These are phyloP conservation scores for Orchesella flavescens DNA, from an alignment of 2,888 invertebrate genomes.

Conservation along the genomic window DNA sequence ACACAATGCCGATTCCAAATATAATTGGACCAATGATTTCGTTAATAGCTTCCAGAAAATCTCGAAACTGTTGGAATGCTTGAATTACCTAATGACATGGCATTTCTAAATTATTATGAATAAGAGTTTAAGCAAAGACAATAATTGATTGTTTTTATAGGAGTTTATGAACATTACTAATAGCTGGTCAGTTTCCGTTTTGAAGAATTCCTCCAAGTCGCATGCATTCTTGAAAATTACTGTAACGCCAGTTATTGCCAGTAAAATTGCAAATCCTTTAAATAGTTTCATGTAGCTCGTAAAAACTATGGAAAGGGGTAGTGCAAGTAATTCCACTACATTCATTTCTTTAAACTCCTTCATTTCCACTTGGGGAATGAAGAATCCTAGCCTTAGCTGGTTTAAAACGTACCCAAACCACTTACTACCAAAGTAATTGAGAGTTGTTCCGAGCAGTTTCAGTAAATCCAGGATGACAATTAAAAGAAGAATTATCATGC, in stretches of 20 bases:
- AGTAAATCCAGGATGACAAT: constrained; percentile 7
- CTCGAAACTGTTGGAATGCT: constrained; percentile 21
- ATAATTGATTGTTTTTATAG: too few species aligned
- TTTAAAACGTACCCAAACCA: neutral
- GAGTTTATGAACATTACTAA: constrained; percentile 7
- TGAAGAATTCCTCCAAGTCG: constrained; percentile 7
- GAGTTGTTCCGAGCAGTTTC: neutral
- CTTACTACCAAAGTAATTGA: neutral
- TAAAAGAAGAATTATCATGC: neutral
- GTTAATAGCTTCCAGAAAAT: constrained; percentile 30
- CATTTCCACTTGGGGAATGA: neutral
- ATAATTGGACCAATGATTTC: constrained; percentile 26
- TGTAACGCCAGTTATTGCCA: neutral
- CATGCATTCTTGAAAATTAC: constrained; percentile 28
- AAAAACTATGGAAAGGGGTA: neutral
- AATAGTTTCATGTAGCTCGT: neutral
- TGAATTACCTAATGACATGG: constrained; percentile 9
- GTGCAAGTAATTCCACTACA: neutral
- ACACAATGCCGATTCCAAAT: constrained; percentile 27
- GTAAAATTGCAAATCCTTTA: constrained; percentile 29
- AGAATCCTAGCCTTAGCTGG: neutral
- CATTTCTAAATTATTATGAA: too few species aligned
- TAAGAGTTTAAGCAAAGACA: too few species aligned
- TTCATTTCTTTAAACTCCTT: neutral
- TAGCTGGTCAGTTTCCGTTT: neutral